These are phyloP conservation scores for Anastrepha ludens DNA, from an alignment of 1,140 invertebrate species.

Conservation along the genomic window DNA sequence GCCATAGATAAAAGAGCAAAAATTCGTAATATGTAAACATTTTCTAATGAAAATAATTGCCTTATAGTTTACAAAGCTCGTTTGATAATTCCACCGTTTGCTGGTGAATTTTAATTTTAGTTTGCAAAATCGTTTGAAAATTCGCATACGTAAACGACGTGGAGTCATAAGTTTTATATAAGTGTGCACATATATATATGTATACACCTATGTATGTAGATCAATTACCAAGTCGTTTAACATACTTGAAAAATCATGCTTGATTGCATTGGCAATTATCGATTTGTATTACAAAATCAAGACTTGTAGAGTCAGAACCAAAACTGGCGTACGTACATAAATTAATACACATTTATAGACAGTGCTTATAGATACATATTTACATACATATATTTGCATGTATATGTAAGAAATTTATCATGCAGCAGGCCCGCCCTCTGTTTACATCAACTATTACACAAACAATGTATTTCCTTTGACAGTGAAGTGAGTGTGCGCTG, in stretches of 20 bases:
- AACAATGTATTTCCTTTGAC: not conserved
- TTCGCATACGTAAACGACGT: too few species aligned
- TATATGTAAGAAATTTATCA: not conserved
- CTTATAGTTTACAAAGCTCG: too few species aligned
- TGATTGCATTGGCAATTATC: constrained; percentile 27
- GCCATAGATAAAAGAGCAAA: too few species aligned
- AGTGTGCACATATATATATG: too few species aligned
- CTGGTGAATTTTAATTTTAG: too few species aligned
- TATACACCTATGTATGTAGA: too few species aligned
- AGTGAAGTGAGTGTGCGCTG: not conserved
- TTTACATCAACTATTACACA: not conserved
- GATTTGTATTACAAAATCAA: not conserved
- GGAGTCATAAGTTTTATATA: too few species aligned
- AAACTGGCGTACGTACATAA: not conserved
- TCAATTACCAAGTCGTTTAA: not conserved
- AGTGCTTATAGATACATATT: not conserved
- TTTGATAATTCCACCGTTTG: too few species aligned
- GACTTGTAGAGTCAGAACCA: not conserved
- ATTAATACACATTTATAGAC: too few species aligned
- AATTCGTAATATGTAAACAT: too few species aligned
- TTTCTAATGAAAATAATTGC: too few species aligned
- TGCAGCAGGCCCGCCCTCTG: not conserved
- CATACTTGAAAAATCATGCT: not conserved
- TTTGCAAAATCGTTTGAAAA: too few species aligned
- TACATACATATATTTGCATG: not conserved